These are phyloP conservation scores for Pandemis corylana DNA, from an alignment of 2,888 invertebrate genomes.

Conservation along the genomic window DNA sequence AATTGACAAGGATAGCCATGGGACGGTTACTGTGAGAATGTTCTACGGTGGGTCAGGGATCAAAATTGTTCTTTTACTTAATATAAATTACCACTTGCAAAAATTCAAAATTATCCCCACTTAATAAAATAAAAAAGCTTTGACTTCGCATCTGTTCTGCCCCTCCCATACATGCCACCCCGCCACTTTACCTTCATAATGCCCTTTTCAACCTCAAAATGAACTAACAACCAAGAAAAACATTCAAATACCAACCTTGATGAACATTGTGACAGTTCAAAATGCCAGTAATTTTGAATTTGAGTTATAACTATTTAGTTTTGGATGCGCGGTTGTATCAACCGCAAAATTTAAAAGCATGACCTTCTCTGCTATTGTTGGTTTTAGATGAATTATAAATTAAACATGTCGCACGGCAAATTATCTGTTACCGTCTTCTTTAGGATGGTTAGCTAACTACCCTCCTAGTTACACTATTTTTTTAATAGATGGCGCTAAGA, in stretches of 20 bases:
- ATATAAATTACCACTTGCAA: not conserved
- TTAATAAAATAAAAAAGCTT: slow-evolving; percentile 30
- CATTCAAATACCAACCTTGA: not conserved
- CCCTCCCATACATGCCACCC: slow-evolving; percentile 68
- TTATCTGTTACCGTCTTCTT: too few relatives aligned
- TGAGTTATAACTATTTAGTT: not conserved
- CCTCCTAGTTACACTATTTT: too few relatives aligned
- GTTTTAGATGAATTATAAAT: slow-evolving; percentile 31
- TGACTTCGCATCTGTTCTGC: slow-evolving; percentile 68
- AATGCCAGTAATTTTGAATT: not conserved
- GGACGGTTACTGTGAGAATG: too few relatives aligned
- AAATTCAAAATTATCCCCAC: not conserved
- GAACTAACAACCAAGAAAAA: not conserved
- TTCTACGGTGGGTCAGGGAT: too few relatives aligned
- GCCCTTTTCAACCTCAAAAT: not conserved
- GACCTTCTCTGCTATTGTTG: slow-evolving; percentile 33
- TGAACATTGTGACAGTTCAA: not conserved
- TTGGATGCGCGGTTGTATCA: slow-evolving; percentile 1
- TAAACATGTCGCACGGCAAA: not conserved
- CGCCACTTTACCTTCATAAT: not conserved
- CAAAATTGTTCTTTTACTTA: too few relatives aligned
- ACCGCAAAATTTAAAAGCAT: slow-evolving; percentile 25
- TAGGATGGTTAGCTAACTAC: too few relatives aligned
- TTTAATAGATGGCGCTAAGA: too few relatives aligned
- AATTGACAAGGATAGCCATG: too few relatives aligned